Percentiles rank a stretch among this genome's conserved stretches.
phyloP scores from a whole-genome alignment of 2,888 invertebrate genomes.

The Meloe dianella region DNA sequence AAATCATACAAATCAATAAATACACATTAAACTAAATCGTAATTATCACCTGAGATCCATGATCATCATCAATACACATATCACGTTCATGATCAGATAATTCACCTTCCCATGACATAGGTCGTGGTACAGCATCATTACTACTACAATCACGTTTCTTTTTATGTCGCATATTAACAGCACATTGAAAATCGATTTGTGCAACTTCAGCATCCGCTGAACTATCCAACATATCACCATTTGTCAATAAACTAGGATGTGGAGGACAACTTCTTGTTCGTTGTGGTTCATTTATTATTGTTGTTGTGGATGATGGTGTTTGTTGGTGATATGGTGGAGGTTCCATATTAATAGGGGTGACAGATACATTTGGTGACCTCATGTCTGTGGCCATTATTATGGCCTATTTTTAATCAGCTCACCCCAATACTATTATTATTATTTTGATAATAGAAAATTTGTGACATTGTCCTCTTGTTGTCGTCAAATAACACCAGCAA shows the following conservation, averaged over 20 bases:
- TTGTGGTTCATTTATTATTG: slow-evolving; percentile 41
- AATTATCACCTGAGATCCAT: slow-evolving; percentile 40
- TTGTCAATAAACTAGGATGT: slow-evolving; percentile 40
- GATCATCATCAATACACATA: slow-evolving; percentile 54
- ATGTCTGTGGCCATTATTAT: slow-evolving; percentile 57
- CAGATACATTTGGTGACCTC: slow-evolving; percentile 71
- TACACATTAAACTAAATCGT: background rate
- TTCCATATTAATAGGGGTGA: slow-evolving; percentile 78
- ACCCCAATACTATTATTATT: slow-evolving; percentile 42
- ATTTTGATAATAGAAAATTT: no score
- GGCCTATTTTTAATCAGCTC: slow-evolving; percentile 53
- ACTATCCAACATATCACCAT: slow-evolving; percentile 64
- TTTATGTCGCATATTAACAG: slow-evolving; percentile 54
- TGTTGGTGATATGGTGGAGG: slow-evolving; percentile 40
- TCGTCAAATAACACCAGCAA: slow-evolving; percentile 25
- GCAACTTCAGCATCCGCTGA: slow-evolving; percentile 81
- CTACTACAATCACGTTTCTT: slow-evolving; percentile 53
- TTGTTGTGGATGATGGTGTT: slow-evolving; percentile 20
- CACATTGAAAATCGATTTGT: slow-evolving; percentile 73
- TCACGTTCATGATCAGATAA: slow-evolving; percentile 81
- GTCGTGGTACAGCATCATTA: slow-evolving; percentile 61
- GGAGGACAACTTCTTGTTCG: slow-evolving; percentile 42
- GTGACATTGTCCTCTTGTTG: slow-evolving; percentile 39
- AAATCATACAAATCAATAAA: slow-evolving; percentile 9
- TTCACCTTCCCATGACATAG: slow-evolving; percentile 96